Evolutionary conservation across 2,888 invertebrate species (phyloP), one percentile per base, ranked within the genome.

Genomic region (Andrena praecox): DNA sequence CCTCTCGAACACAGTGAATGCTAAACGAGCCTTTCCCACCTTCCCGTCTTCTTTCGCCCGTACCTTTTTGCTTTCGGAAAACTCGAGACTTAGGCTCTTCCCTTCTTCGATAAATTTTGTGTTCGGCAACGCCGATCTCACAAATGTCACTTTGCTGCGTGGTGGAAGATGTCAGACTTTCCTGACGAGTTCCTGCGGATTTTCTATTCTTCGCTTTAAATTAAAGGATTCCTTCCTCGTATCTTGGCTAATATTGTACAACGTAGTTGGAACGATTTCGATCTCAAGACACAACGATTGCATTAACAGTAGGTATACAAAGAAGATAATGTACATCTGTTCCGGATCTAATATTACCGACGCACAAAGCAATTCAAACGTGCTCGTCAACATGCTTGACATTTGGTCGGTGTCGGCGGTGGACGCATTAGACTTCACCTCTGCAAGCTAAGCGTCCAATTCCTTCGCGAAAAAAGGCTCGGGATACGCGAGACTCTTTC

Each of bases 11-110:
- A 77, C 82, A 78, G 78, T 84, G 74, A 75, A 82, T 85, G 87
- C 89, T 90, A 90, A 90, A 90, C 89, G 90, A 90, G 87, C 87
- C 90, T 85, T 87, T 86, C 86, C 84, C 75, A 75, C 74, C 78
- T 59, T 72, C 76, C 77, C 75, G 42, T 70, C 71, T 72, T 64
- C 74, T 79, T 77, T 59, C 59, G 42, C 63, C 64, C 50, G 71
- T 66, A 35, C 42, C 75, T 71, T 50, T 79, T 72, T 50, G 42
- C 60, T 31, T 56, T 56, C 63, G 42, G 29, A 27, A 63, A 66
- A 78, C 76, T 64, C 24, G 42, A 48, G 54, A 69, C 52, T 66
- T 52, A 35, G 60, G 35, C 50, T 59, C n/a, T 70, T 69, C 64
- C 60, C 71, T 50, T 59, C 16, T 67, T 50, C 33, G 20, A 42